These are phyloP conservation scores for Otolemur crassicaudatus DNA, from an alignment of 2,797 vertebrate species.

Conservation along the genomic window DNA sequence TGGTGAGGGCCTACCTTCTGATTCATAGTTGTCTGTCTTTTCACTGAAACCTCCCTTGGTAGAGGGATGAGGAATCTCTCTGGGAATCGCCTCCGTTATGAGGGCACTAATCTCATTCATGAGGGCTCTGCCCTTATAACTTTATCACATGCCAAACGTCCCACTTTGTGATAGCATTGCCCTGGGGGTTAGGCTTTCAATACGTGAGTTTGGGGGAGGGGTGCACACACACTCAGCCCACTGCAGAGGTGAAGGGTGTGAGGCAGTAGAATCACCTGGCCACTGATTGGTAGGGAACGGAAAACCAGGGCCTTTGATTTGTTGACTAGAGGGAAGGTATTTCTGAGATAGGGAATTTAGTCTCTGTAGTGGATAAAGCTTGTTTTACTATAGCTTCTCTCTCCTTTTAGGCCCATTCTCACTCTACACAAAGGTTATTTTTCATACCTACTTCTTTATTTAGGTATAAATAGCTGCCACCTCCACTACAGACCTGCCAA, in stretches of 20 bases:
- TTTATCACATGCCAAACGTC: neutral
- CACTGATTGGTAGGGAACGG: neutral
- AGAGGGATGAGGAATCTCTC: neutral
- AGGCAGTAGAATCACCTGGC: rapidly evolving
- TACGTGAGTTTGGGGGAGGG: neutral
- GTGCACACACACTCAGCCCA: neutral
- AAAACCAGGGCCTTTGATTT: neutral
- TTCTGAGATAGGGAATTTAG: neutral
- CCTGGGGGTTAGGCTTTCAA: neutral
- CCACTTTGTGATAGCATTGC: neutral
- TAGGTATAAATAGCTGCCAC: neutral
- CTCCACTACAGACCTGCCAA: neutral
- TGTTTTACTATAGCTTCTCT: neutral
- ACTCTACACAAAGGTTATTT: neutral
- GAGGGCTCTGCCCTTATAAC: neutral
- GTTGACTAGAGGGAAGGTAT: neutral
- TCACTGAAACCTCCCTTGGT: neutral
- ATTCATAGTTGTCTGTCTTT: neutral
- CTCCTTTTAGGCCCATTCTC: neutral
- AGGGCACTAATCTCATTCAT: neutral
- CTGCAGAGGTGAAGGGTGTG: neutral
- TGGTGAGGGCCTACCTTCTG: neutral
- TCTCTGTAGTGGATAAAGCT: neutral
- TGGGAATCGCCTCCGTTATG: neutral
- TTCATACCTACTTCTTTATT: neutral